Evolutionary conservation across 2,888 invertebrate species (phyloP).

Genomic region (Hedychridium roseum): DNA sequence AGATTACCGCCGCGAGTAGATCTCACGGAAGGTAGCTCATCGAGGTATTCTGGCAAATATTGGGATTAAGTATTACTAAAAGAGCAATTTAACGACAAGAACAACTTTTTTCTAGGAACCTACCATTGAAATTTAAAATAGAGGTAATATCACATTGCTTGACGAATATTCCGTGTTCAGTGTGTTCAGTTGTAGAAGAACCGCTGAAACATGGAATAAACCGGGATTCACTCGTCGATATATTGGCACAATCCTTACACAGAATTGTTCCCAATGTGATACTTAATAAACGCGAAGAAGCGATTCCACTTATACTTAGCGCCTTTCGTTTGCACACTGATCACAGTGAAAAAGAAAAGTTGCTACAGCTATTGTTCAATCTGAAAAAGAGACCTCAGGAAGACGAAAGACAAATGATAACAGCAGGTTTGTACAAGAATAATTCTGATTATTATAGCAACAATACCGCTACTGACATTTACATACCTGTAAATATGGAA

Average conservation of each 20-base stretch:
- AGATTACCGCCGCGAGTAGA: constrained; percentile 52
- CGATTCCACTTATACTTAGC: constrained; percentile 72
- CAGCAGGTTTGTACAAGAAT: constrained; percentile 62
- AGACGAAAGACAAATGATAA: constrained; percentile 70
- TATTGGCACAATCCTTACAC: constrained; percentile 68
- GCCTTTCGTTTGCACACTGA: constrained; percentile 71
- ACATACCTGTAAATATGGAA: no score
- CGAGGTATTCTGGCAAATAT: constrained; percentile 29
- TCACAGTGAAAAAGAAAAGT: constrained; percentile 69
- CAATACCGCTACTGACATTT: no score
- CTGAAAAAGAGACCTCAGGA: constrained; percentile 76
- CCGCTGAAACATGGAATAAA: constrained; percentile 58
- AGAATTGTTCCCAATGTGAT: constrained; percentile 75
- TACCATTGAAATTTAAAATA: constrained; percentile 66
- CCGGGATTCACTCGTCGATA: constrained; percentile 64
- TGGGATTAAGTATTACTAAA: constrained; percentile 31
- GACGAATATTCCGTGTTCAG: constrained; percentile 57
- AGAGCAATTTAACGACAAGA: not conserved
- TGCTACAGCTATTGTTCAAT: constrained; percentile 74
- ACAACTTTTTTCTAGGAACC: constrained; percentile 56
- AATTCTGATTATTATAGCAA: not conserved
- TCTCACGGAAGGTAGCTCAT: constrained; percentile 41
- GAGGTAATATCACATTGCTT: constrained; percentile 67
- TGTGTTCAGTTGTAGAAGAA: constrained; percentile 57
- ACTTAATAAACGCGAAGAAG: constrained; percentile 74